phyloP scores from a whole-genome alignment of 2,113 vertebrate species.

The Chaetura pelagica region DNA sequence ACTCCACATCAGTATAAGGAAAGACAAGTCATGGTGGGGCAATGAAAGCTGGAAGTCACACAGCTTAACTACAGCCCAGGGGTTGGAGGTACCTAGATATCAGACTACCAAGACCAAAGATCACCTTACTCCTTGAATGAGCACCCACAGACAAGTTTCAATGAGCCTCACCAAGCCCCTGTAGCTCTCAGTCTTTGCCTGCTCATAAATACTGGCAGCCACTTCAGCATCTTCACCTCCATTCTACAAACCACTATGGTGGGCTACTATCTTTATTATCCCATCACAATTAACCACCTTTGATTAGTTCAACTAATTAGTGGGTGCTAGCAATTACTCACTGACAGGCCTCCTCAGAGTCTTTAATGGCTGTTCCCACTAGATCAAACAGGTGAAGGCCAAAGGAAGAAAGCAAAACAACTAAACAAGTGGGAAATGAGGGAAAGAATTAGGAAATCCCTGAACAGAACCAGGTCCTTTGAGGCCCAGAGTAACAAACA shows the following conservation, averaged over 20 bases:
- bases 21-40: rapidly evolving
- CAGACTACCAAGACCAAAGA: neutral
- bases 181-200: neutral
- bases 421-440: slow-evolving; percentile 53
- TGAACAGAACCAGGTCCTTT: slow-evolving; percentile 8
- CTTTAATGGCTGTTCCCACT: slow-evolving; percentile 50
- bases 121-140: neutral
- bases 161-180: too few relatives aligned
- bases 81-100: neutral
- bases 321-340: slow-evolving; percentile 56
- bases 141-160: neutral
- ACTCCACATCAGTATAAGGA: neutral
- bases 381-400: slow-evolving; percentile 63
- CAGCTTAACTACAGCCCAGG: neutral
- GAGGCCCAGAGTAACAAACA: slow-evolving; percentile 41
- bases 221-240: neutral
- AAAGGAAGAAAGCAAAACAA: slow-evolving; percentile 53
- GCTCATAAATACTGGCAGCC: neutral
- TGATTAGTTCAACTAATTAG: slow-evolving; percentile 65
- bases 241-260: neutral
- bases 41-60: neutral
- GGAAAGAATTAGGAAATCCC: slow-evolving; percentile 59
- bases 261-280: slow-evolving; percentile 41
- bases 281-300: slow-evolving; percentile 51
- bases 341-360: slow-evolving; percentile 27